Percentiles rank a stretch among this genome's conserved stretches.
Conservation (phyloP, 2,797 vertebrate species). For the Smutsia gigantea region DNA sequence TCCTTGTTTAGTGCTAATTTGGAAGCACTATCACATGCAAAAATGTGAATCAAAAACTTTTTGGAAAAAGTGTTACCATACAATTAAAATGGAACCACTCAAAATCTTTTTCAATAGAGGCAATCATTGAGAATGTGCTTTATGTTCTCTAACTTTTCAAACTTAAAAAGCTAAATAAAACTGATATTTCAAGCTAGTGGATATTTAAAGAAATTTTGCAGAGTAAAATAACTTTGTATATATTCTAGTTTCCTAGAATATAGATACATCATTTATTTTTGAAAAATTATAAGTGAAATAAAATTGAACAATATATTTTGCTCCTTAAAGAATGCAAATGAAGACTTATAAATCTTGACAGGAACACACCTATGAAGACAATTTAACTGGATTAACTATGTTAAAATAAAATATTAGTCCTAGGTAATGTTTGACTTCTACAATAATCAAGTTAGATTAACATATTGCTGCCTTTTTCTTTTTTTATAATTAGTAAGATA, state of each 20-base stretch:
- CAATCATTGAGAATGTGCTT: background rate
- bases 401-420: background rate
- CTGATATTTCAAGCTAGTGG: background rate
- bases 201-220: background rate
- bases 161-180: background rate
- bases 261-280: background rate
- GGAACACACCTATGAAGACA: background rate
- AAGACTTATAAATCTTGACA: background rate
- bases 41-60: background rate
- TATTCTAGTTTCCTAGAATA: background rate
- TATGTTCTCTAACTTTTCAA: background rate
- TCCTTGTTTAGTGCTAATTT: constrained; percentile 27
- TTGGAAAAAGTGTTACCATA: background rate
- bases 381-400: background rate
- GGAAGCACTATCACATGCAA: background rate
- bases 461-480: background rate
- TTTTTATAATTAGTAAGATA: background rate
- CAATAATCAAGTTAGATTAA: constrained; percentile 2
- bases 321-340: background rate
- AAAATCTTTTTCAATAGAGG: background rate
- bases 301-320: background rate
- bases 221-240: background rate
- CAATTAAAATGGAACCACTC: background rate
- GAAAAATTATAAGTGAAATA: background rate
- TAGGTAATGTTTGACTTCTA: background rate